Evolutionary conservation across 2,797 vertebrate species (phyloP).

Genomic region (Brotogeris chrysoptera): DNA sequence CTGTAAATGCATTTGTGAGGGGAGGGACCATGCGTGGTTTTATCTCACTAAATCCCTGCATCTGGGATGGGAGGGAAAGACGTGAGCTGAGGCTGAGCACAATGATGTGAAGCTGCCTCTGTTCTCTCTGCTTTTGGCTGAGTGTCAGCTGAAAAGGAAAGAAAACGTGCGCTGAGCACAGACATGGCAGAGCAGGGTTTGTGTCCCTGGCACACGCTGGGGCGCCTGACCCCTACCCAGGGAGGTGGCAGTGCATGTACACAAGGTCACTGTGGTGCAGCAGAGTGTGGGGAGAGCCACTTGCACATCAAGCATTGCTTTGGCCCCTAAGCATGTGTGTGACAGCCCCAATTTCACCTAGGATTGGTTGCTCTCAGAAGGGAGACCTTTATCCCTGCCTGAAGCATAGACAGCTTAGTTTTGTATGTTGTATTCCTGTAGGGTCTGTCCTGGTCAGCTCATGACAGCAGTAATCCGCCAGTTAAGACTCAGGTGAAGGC

Average conservation of each 20-base stretch:
- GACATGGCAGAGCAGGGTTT: background rate
- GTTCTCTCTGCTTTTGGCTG: background rate
- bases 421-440: fast-evolving
- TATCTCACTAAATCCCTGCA: constrained; percentile 47
- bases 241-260: background rate
- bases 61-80: constrained; percentile 61
- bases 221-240: background rate
- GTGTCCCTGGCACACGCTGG: background rate
- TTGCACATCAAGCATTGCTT: background rate
- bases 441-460: background rate
- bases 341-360: background rate
- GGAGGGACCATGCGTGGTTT: constrained; percentile 20
- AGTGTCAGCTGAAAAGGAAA: constrained; percentile 38
- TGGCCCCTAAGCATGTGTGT: background rate
- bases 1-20: constrained; percentile 15
- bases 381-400: background rate
- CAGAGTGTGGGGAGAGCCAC: background rate
- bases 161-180: background rate
- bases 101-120: constrained; percentile 57
- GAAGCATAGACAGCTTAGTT: background rate
- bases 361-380: background rate
- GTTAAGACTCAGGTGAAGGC: background rate
- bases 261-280: background rate
- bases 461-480: background rate
- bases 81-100: background rate